Evolutionary conservation across 2,888 invertebrate species (phyloP).

Genomic region (Isoperla grammatica): DNA sequence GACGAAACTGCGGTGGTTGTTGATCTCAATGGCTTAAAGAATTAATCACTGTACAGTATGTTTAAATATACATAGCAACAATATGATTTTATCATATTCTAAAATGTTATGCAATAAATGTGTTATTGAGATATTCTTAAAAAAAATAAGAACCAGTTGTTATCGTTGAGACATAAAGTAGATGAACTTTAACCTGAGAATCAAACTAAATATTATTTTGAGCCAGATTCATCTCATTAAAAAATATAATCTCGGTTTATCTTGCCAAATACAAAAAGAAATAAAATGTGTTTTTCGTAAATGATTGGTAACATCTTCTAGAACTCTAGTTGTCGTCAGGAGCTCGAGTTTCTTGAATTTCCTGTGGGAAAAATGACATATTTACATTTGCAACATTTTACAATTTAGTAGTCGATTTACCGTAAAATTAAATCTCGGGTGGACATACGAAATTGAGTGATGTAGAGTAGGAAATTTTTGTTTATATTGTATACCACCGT

Average conservation of each 20-base stretch:
- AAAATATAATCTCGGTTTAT: not conserved
- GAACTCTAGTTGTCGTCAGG: conserved; percentile 41
- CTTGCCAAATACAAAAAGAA: not conserved
- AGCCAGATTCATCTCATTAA: not conserved
- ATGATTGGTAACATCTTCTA: not conserved
- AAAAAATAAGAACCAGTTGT: not conserved
- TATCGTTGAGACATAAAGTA: not conserved
- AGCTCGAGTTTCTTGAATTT: conserved; percentile 41
- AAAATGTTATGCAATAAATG: too few relatives aligned
- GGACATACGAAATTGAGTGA: too few relatives aligned
- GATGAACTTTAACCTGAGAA: not conserved
- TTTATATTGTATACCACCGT: too few relatives aligned
- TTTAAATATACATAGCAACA: too few relatives aligned
- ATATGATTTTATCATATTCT: too few relatives aligned
- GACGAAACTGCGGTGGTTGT: too few relatives aligned
- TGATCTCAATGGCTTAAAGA: too few relatives aligned
- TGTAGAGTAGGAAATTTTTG: too few relatives aligned
- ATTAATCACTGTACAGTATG: too few relatives aligned
- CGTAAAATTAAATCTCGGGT: too few relatives aligned
- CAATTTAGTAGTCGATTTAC: too few relatives aligned
- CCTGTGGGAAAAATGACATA: conserved; percentile 34
- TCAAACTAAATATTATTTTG: not conserved
- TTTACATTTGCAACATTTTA: conserved; percentile 2
- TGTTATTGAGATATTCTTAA: too few relatives aligned
- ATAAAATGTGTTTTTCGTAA: not conserved